Base-by-base conservation (phyloP, 2,113 vertebrate species). In the Platycercus adscitus region DNA sequence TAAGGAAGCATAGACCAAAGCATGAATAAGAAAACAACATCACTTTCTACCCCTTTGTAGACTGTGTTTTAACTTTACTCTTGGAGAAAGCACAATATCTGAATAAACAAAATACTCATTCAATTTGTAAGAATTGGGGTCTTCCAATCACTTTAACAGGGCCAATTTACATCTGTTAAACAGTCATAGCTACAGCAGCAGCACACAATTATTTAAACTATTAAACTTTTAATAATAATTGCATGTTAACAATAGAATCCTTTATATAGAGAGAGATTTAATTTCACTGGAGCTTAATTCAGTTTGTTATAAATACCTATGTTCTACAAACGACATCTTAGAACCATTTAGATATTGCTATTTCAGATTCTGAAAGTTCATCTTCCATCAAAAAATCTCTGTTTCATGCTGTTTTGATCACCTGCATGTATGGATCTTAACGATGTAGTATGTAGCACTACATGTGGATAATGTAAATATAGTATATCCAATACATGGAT, bases 371-470 rank as follows among this genome's bases (percentile, higher is more conserved):
- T 52, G 41, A 76, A 82, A 80, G 28, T 31, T 87, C 89, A 73
- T 43, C 33, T 79, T 88, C 69, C 33, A 84, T 58, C 13, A 85
- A 58, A 92, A 93, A 84, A 69, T 66, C 53, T 92, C 33, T 31
- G 72, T 88, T 43, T 6, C 31, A 75, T 92, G 88, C 66, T 50
- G 71, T 63, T 90, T 88, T 94, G 86, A 95, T 91, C 70, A 50
- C 28, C 47, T 86, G 52, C 73, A 79, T 92, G 60, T 83, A 90
- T 20, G 76, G 95, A 96, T 8, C 87, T 84, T 94, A 79, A 88
- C 91, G 58, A 69, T 44, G 14, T 65, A 31, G 33, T 88, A 84
- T 31, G 37, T 64, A 89, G 63, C 91, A 81, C 53, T 55, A 20
- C 53, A 55, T 33, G 11, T 55, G 53, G 31, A 55, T 55, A 55